Base-by-base conservation (phyloP, 30 jellyfish, hydroid and myxozoan genomes). In the Aurelia aurita complex sp. Pacific region DNA sequence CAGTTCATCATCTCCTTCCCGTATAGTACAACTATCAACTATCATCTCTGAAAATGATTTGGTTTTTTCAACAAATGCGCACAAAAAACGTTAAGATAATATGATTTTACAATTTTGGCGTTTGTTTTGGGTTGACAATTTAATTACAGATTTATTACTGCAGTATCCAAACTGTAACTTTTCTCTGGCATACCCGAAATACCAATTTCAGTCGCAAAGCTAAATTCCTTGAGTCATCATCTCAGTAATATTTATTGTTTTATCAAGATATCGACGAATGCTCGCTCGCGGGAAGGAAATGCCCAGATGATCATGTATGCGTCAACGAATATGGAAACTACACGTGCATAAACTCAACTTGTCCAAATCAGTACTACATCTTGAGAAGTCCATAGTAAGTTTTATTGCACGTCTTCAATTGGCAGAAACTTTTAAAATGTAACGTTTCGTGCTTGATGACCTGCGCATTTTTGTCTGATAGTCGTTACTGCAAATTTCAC, bases 291-390 rank as follows among this genome's bases (percentile, higher is more conserved):
- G 38, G 46, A 71, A 71, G 19, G 11, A 78, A 67, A 67, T 88
- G 96, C 35, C 96, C 96, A 17, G 53, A 81, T 19, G 90, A 71
- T 35, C 87, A 78, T 57, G 87, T 54, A 1, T 88, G 96, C 71
- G 80, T 52, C 59, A 88, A 88, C 52, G 87, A 79, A 19, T 79
- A 62, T 74, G 96, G 96, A 8, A 80, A 67, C 69, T 88, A 50
- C 72, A 19, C 88, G 4, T 88, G 96, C 88, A 88, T 88, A 69
- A 78, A 79, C 51, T 23, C 75, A 13, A 29, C 91, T 32, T 88
- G 96, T 51, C 96, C 96, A 40, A 88, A 74, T 78, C 61, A 79
- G 11, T 71, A 69, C 84, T 88, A 88, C 96, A 78, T 88, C 68
- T 87, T 40, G 50, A 69, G 79, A 60, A 88, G 86, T 57, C 69